Conservation (phyloP, 1,140 invertebrate genomes). For the Drosophila leontia region DNA sequence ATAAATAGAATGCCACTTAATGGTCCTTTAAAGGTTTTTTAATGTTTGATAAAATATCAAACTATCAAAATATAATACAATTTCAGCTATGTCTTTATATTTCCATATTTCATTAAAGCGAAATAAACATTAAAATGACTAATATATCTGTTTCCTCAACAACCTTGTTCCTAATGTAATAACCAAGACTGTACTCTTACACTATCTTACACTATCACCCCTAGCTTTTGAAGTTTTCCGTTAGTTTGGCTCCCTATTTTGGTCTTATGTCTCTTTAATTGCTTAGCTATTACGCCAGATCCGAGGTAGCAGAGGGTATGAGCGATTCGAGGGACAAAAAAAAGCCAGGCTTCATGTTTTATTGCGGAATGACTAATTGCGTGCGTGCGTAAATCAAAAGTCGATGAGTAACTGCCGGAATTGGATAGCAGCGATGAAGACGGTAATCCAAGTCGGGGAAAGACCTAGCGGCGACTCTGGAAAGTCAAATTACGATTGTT, state of each 20-base stretch:
- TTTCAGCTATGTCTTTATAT: no score
- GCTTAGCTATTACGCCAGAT: slow-evolving; percentile 4
- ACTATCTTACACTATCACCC: slow-evolving; percentile 8
- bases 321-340: not conserved
- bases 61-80: no score
- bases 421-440: slow-evolving; percentile 21
- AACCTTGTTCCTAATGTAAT: not conserved
- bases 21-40: no score
- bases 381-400: slow-evolving; percentile 37
- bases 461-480: slow-evolving; percentile 13
- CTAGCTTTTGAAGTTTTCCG: slow-evolving; percentile 34
- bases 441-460: slow-evolving; percentile 28
- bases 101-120: no score
- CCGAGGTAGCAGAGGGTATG: slow-evolving; percentile 26
- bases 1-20: no score
- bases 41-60: no score
- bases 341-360: not conserved
- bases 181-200: not conserved
- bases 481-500: slow-evolving; percentile 25
- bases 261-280: slow-evolving; percentile 6
- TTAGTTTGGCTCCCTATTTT: slow-evolving; percentile 19
- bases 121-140: no score
- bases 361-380: slow-evolving; percentile 44
- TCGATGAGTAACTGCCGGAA: slow-evolving; percentile 38
- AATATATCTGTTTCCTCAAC: not conserved